phyloP scores from a whole-genome alignment of 2,888 invertebrate species.

The Anarsia innoxiella region DNA sequence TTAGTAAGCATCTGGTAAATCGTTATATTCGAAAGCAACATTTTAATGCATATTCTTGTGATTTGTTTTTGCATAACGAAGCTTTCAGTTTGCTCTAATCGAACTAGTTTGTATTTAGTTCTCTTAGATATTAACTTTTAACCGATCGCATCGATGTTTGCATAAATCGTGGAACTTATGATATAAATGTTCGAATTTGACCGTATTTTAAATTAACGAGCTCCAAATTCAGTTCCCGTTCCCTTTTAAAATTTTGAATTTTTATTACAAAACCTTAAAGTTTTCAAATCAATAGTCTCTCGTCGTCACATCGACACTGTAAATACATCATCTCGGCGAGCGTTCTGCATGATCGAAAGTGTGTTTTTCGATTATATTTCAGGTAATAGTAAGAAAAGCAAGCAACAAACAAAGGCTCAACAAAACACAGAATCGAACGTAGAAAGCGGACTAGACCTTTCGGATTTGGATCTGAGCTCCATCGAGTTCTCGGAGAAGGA shows the following conservation, averaged over 20 bases:
- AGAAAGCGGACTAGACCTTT: constrained; percentile 66
- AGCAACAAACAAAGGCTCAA: constrained; percentile 39
- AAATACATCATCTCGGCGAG: constrained; percentile 65
- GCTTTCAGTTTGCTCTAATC: constrained; percentile 61
- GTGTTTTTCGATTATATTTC: constrained; percentile 71
- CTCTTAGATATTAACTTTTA: constrained; percentile 61
- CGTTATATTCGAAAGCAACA: constrained; percentile 58
- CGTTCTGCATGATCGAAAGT: constrained; percentile 73
- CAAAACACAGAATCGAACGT: constrained; percentile 31
- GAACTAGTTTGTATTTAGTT: constrained; percentile 40
- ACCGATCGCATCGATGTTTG: constrained; percentile 48
- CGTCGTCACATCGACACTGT: constrained; percentile 49
- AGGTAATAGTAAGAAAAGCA: constrained; percentile 66
- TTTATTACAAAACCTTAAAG: too few species aligned
- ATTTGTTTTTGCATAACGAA: constrained; percentile 59
- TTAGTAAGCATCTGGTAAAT: constrained; percentile 57
- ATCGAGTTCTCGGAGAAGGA: constrained; percentile 82
- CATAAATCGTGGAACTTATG: constrained; percentile 19
- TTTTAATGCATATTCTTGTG: constrained; percentile 70
- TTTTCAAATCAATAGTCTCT: too few species aligned
- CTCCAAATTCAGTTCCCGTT: neutral
- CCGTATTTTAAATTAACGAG: too few species aligned
- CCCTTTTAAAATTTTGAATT: constrained; percentile 9
- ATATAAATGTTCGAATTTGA: too few species aligned
- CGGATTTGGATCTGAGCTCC: constrained; percentile 80